A percentile compares a stretch with the other conserved stretches of the same genome.
These are phyloP conservation scores for Orthonychiurus folsomi DNA, from an alignment of 2,888 invertebrate genomes.

Conservation along the genomic window DNA sequence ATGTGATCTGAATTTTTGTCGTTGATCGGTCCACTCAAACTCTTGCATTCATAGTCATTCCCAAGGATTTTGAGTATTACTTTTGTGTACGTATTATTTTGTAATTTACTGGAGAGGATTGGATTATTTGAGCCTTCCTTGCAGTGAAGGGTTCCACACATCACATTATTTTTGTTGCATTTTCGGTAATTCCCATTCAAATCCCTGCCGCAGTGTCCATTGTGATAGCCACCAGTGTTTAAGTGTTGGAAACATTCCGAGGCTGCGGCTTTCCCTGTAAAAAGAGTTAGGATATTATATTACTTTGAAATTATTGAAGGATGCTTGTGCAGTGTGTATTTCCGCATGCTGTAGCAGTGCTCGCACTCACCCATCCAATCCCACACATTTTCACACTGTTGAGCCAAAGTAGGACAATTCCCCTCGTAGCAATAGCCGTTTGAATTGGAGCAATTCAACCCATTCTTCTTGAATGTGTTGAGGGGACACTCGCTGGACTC, in stretches of 20 bases:
- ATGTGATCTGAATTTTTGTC: constrained; percentile 44
- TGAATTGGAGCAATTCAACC: constrained; percentile 64
- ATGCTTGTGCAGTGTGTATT: too few relatives aligned
- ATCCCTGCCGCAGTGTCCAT: constrained; percentile 84
- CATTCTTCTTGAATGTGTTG: constrained; percentile 87
- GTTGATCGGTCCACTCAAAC: constrained; percentile 35
- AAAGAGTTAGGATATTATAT: background rate
- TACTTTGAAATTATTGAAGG: background rate
- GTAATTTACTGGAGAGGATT: constrained; percentile 65
- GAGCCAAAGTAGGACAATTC: constrained; percentile 72
- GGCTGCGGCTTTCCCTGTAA: constrained; percentile 18
- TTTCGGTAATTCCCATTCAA: constrained; percentile 66
- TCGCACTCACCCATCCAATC: constrained; percentile 58
- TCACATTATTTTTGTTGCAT: constrained; percentile 76
- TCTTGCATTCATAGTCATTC: constrained; percentile 90
- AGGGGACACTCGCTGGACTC: constrained; percentile 66
- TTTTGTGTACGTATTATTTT: constrained; percentile 61
- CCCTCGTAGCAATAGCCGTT: constrained; percentile 85
- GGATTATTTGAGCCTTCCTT: constrained; percentile 77
- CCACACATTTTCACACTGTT: constrained; percentile 91
- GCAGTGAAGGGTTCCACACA: constrained; percentile 91
- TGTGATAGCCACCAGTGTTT: constrained; percentile 88
- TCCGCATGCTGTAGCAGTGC: too few relatives aligned
- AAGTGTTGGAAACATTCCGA: constrained; percentile 65
- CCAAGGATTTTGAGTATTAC: constrained; percentile 84